Conservation (phyloP, 1,140 invertebrate species). For the Megathymus violae region DNA sequence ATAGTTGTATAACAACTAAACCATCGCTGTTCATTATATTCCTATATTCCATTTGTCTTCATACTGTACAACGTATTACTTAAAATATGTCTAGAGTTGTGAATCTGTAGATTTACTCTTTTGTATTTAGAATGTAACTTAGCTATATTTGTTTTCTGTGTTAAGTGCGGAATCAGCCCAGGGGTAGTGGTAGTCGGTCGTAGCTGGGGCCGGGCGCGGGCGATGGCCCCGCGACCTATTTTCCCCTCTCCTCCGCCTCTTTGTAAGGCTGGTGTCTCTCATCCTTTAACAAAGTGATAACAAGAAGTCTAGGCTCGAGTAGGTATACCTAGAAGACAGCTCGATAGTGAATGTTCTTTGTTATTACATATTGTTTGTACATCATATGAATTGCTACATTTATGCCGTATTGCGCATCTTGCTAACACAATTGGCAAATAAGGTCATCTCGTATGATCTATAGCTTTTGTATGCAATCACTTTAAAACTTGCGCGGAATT, state of each 20-base stretch:
- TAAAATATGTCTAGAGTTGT: too few species aligned
- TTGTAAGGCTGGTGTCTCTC: slow-evolving; percentile 49
- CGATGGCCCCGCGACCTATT: slow-evolving; percentile 76
- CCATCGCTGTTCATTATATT: not conserved
- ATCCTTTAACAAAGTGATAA: slow-evolving; percentile 69
- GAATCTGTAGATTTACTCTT: not conserved
- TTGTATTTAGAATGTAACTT: slow-evolving; percentile 11
- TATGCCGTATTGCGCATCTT: not conserved
- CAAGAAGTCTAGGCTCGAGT: slow-evolving; percentile 44
- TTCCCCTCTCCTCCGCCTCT: slow-evolving; percentile 49
- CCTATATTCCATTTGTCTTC: too few species aligned
- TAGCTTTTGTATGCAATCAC: not conserved
- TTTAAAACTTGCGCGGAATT: slow-evolving; percentile 35
- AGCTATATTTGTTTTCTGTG: slow-evolving; percentile 31
- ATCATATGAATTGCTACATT: not conserved
- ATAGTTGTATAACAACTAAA: too few species aligned
- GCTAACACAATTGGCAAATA: not conserved
- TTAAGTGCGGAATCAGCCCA: slow-evolving; percentile 47
- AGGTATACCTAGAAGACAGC: slow-evolving; percentile 37
- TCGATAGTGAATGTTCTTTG: slow-evolving; percentile 12
- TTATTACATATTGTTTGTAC: not conserved
- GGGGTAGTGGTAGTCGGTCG: slow-evolving; percentile 57
- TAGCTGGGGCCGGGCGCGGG: slow-evolving; percentile 62
- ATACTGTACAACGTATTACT: too few species aligned
- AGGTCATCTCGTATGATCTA: too few species aligned